These are phyloP conservation scores for Pelecanoides urinatrix DNA, from an alignment of 2,113 vertebrate genomes.

Conservation along the genomic window DNA sequence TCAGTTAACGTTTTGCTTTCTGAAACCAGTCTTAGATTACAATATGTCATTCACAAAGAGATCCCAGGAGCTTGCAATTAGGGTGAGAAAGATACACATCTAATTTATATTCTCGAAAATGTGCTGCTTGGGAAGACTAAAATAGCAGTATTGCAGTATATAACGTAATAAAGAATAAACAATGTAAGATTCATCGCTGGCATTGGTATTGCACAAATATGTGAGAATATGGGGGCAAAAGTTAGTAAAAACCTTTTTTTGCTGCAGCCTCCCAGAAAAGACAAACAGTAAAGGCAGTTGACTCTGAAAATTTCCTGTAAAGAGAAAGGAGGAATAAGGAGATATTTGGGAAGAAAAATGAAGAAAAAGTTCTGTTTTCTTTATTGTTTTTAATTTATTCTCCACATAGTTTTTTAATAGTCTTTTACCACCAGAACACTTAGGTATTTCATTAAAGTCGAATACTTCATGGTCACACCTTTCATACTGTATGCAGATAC, in stretches of 20 bases:
- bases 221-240: not conserved
- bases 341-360: not conserved
- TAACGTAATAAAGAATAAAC: not conserved
- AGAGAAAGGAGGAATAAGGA: not conserved
- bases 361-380: not conserved
- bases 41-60: not conserved
- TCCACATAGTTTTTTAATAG: not conserved
- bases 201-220: not conserved
- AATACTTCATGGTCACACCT: not conserved
- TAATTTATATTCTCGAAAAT: not conserved
- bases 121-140: not conserved
- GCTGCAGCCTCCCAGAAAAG: not conserved
- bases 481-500: not conserved
- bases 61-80: not conserved
- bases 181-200: not conserved
- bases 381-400: not conserved
- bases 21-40: slow-evolving; percentile 7
- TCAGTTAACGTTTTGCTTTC: not conserved
- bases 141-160: not conserved
- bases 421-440: not conserved
- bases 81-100: not conserved
- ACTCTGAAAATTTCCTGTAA: not conserved
- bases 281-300: not conserved
- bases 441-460: not conserved
- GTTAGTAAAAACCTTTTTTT: not conserved